These are phyloP conservation scores for Tetanocera ferruginea DNA, from an alignment of 2,888 invertebrate species.

Conservation along the genomic window DNA sequence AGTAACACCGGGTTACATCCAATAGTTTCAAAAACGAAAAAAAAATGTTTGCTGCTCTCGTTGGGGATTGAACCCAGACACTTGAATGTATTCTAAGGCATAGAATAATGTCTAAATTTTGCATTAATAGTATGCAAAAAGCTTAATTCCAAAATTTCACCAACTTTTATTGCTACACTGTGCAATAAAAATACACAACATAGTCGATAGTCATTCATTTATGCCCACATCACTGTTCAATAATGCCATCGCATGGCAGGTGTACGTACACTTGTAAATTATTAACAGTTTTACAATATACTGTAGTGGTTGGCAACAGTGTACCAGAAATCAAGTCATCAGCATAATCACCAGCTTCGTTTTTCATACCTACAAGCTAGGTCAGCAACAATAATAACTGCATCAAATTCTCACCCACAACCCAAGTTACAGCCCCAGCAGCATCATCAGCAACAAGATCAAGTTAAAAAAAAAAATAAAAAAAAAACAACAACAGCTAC, in stretches of 20 bases:
- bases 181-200: conserved; percentile 34
- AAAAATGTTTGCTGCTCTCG: too few relatives aligned
- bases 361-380: conserved; percentile 34
- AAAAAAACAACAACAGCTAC: conserved; percentile 27
- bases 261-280: conserved; percentile 52
- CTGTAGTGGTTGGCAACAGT: conserved; percentile 44
- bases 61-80: too few relatives aligned
- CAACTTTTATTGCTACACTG: background rate
- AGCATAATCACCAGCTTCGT: conserved; percentile 37
- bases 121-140: too few relatives aligned
- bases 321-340: conserved; percentile 47
- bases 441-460: conserved; percentile 19
- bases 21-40: too few relatives aligned
- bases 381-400: conserved; percentile 31
- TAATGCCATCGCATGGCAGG: background rate
- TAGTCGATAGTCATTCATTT: background rate
- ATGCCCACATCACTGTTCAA: background rate
- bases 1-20: too few relatives aligned
- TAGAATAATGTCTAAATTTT: too few relatives aligned
- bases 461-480: conserved; percentile 15
- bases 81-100: too few relatives aligned
- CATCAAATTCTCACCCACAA: conserved; percentile 43
- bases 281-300: conserved; percentile 52
- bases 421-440: conserved; percentile 37
- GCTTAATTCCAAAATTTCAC: too few relatives aligned